Evolutionary conservation across 2,113 vertebrate species (phyloP).

Genomic region (Cairina moschata): DNA sequence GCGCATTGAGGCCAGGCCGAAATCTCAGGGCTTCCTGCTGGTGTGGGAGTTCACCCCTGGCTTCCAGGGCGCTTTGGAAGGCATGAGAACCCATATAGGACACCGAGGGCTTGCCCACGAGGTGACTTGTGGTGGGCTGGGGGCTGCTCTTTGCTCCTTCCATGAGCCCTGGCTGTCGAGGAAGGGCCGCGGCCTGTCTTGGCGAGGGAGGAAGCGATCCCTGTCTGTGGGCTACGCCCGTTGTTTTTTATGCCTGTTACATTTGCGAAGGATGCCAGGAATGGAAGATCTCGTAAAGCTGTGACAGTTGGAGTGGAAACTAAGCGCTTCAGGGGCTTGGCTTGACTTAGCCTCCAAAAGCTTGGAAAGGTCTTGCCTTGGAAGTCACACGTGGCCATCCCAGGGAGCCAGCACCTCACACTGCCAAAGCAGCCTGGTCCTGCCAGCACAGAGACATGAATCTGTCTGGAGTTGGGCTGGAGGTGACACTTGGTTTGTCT

Average conservation of each 20-base stretch:
- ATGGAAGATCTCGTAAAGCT: neutral
- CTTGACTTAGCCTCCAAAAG: neutral
- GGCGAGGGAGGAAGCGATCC: neutral
- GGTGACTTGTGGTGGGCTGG: neutral
- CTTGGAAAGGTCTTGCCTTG: fast-evolving
- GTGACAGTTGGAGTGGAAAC: neutral
- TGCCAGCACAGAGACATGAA: fast-evolving
- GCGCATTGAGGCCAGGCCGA: neutral
- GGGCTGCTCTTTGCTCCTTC: neutral
- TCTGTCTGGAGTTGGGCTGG: neutral
- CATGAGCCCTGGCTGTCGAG: neutral
- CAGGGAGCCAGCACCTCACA: neutral
- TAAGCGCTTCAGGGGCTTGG: neutral
- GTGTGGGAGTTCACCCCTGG: neutral
- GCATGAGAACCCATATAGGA: neutral
- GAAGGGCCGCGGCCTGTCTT: neutral
- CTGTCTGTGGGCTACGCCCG: fast-evolving
- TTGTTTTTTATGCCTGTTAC: neutral
- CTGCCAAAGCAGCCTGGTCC: neutral
- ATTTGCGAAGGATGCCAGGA: neutral
- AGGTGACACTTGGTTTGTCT: neutral
- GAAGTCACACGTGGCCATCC: neutral
- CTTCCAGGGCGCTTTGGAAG: neutral
- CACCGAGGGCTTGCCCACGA: neutral
- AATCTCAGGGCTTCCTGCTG: neutral